Conservation (phyloP, 2,888 invertebrate species). For the Plagodis pulveraria region DNA sequence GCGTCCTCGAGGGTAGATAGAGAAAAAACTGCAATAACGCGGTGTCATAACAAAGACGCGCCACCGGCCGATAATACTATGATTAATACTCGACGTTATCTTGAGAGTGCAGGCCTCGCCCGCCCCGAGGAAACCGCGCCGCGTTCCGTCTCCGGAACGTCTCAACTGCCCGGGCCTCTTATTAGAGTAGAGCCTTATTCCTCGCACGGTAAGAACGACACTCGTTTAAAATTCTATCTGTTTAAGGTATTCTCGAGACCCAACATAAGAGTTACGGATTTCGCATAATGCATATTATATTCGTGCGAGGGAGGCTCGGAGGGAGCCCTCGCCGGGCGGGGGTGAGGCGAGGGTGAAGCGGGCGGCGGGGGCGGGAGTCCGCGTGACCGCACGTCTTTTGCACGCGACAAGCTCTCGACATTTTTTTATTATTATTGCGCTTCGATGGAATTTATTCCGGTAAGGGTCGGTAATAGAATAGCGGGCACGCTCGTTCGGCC, state of each 20-base stretch:
- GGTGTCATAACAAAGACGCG: constrained; percentile 83
- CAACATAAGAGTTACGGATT: constrained; percentile 83
- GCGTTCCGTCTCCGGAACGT: constrained; percentile 37
- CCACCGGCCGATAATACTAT: constrained; percentile 82
- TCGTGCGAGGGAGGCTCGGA: constrained; percentile 60
- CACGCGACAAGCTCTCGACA: constrained; percentile 84
- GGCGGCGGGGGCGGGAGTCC: constrained; percentile 45
- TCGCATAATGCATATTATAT: constrained; percentile 85
- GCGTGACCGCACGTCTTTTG: constrained; percentile 83
- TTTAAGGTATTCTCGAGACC: constrained; percentile 75
- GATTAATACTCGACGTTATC: constrained; percentile 84
- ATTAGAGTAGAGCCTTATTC: constrained; percentile 31
- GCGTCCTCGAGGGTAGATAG: constrained; percentile 76
- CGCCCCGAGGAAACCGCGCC: constrained; percentile 57
- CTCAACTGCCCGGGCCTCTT: constrained; percentile 27
- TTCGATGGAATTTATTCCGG: constrained; percentile 80
- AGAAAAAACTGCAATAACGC: constrained; percentile 83
- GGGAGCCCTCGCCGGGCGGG: constrained; percentile 38
- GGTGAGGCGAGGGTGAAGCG: constrained; percentile 41
- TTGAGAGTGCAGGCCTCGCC: constrained; percentile 79
- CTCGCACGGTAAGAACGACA: constrained; percentile 33
- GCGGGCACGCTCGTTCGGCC: constrained; percentile 72
- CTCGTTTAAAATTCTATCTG: constrained; percentile 33
- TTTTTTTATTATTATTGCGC: constrained; percentile 85
- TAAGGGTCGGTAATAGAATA: constrained; percentile 75